Evolutionary conservation across 1,140 invertebrate species (phyloP), one percentile per base, ranked within the genome.

Genomic region (Mactra quadrangularis): DNA sequence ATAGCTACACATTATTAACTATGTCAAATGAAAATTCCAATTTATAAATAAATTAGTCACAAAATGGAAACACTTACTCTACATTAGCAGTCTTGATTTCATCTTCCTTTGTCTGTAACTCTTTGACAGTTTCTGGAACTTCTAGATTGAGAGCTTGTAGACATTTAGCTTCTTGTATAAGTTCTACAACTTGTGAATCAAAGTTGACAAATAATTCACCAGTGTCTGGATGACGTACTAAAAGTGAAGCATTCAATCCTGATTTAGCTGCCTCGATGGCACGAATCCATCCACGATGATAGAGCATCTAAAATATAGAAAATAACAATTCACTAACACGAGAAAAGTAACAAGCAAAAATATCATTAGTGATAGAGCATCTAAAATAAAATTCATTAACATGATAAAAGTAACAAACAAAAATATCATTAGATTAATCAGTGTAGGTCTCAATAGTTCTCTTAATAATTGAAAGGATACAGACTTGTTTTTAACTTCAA

Each of bases 81-180:
- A 97, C 96, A 78, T 97, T 92, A 7, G 96, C 96, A 89, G 97
- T 95, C 87, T 96, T 96, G 41, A 98, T 90, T 52, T 84, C 62
- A 15, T 90, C 94, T 38, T 96, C 93, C 0, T 95, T 95, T 72
- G 97, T 97, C 89, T 97, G 95, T 85, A 97, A 95, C 71, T 96
- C 96, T 82, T 96, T 94, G 2, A 97, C 97, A 0, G 97, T 95
- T 29, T 97, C 96, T 0, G 97, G 97, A 52, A 98, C 94, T 29
- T 97, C 95, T 3, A 98, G 91, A 13, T 96, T 95, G 93, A 98
- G 94, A 91, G 98, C 97, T 0, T 95, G 94, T 79, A 99, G 93
- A 90, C 97, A 96, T 90, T 98, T 97, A 0, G 97, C 96, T 91
- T 99, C 97, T 55, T 97, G 94, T 3, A 98, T 96, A 19, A 98